A percentile compares a stretch with the other conserved stretches of the same genome.
These are phyloP conservation scores for Abrostola tripartita DNA, from an alignment of 2,888 invertebrate species.

Conservation along the genomic window DNA sequence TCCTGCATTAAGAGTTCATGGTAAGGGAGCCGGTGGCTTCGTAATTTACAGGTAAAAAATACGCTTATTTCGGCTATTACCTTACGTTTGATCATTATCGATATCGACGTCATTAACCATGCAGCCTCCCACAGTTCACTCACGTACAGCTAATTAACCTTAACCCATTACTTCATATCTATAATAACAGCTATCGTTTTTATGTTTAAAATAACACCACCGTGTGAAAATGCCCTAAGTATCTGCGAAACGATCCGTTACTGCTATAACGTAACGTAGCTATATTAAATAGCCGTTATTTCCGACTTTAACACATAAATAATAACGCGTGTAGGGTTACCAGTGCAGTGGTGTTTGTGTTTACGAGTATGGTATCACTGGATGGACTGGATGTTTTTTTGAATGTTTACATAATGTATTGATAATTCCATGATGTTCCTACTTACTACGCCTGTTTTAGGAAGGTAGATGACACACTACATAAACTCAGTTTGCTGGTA, in stretches of 20 bases:
- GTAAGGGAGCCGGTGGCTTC: too few species aligned
- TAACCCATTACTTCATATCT: conserved; percentile 19
- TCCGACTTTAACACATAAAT: conserved; percentile 62
- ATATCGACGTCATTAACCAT: not conserved
- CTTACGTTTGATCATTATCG: too few species aligned
- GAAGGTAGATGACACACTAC: too few species aligned
- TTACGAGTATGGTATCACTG: conserved; percentile 7
- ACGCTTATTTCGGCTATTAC: too few species aligned
- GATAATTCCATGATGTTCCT: too few species aligned
- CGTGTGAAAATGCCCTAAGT: conserved; percentile 35
- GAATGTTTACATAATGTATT: too few species aligned
- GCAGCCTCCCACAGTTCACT: conserved; percentile 6
- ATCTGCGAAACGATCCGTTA: conserved; percentile 39
- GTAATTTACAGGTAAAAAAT: too few species aligned
- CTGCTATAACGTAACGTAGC: conserved; percentile 41
- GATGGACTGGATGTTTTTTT: too few species aligned
- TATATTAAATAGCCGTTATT: conserved; percentile 61
- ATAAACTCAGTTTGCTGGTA: too few species aligned
- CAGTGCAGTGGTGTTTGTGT: conserved; percentile 16
- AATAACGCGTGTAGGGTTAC: conserved; percentile 49
- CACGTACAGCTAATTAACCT: conserved; percentile 9
- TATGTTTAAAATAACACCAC: conserved; percentile 11
- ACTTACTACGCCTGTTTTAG: too few species aligned
- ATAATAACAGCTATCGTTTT: conserved; percentile 9
- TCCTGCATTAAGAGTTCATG: too few species aligned